Percentiles rank a stretch among this genome's conserved stretches.
These are phyloP conservation scores for Anas capensis DNA, from an alignment of 2,797 vertebrate species.

Conservation along the genomic window DNA sequence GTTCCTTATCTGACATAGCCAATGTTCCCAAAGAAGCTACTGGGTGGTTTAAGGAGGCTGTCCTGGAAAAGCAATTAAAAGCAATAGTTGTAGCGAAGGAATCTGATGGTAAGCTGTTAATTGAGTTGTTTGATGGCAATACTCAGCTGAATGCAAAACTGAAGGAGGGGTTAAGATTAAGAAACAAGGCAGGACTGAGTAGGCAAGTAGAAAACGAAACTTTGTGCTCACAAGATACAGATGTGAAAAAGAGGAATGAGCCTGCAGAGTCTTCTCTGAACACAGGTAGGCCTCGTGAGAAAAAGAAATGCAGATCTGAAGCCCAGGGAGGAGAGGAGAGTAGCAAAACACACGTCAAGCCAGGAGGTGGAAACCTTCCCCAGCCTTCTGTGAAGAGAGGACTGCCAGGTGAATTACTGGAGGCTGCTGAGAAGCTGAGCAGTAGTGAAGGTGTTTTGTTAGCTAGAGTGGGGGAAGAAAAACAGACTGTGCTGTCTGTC, in stretches of 20 bases:
- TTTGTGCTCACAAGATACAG: neutral
- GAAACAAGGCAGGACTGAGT: neutral
- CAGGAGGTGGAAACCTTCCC: neutral
- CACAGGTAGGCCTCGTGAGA: neutral
- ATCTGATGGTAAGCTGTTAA: conserved; percentile 85
- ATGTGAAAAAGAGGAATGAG: neutral
- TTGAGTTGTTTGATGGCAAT: conserved; percentile 89
- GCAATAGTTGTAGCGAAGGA: conserved; percentile 89
- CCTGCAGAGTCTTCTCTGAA: neutral
- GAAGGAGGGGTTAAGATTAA: conserved; percentile 79
- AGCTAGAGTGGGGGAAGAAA: neutral
- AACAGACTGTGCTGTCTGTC: neutral
- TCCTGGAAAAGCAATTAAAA: conserved; percentile 81
- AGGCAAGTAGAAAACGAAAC: neutral
- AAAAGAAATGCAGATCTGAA: neutral
- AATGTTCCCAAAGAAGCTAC: conserved; percentile 79
- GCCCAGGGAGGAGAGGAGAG: neutral
- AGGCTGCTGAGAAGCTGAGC: neutral
- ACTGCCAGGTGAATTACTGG: neutral
- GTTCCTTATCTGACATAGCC: conserved; percentile 87
- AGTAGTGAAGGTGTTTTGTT: neutral
- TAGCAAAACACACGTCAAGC: neutral
- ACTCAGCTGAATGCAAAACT: conserved; percentile 87
- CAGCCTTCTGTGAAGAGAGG: neutral
- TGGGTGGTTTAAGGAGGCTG: conserved; percentile 85